Evolutionary conservation across 2,113 vertebrate genomes (phyloP).

Genomic region (Brachyhypopomus gauderio): DNA sequence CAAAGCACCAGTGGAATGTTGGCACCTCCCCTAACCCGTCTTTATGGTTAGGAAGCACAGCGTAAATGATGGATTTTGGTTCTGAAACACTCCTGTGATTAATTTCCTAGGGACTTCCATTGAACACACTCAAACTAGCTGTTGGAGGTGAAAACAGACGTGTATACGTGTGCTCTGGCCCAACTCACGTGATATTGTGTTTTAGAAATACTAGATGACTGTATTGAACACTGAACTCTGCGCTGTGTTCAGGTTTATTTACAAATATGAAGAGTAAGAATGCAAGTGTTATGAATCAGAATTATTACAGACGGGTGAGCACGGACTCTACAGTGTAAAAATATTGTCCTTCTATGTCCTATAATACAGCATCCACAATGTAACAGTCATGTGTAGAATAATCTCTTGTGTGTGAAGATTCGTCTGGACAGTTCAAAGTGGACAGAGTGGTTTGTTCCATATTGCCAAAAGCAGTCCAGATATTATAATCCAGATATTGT

Average conservation of each 20-base stretch:
- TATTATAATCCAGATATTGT: slow-evolving; percentile 19
- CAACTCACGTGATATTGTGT: neutral
- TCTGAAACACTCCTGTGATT: neutral
- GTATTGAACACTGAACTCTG: neutral
- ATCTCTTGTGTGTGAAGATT: slow-evolving; percentile 44
- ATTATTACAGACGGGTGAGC: slow-evolving; percentile 54
- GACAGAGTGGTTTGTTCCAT: no score
- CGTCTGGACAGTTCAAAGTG: slow-evolving; percentile 63
- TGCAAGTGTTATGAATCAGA: slow-evolving; percentile 48
- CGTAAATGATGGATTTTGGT: slow-evolving; percentile 2
- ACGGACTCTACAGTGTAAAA: slow-evolving; percentile 73
- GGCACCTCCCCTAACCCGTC: slow-evolving; percentile 5
- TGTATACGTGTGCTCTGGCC: neutral
- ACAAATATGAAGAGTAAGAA: slow-evolving; percentile 58
- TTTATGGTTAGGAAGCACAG: neutral
- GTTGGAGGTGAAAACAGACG: neutral
- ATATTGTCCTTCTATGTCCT: slow-evolving; percentile 70
- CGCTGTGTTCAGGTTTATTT: slow-evolving; percentile 68
- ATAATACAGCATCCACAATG: slow-evolving; percentile 79
- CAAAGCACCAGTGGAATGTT: slow-evolving; percentile 30
- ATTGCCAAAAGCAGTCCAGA: slow-evolving; percentile 11
- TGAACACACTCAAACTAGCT: neutral
- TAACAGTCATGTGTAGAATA: slow-evolving; percentile 19
- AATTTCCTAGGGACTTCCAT: slow-evolving; percentile 15
- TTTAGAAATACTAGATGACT: neutral